Conservation (phyloP, 2,113 vertebrate species). For the Microtus oregoni region DNA sequence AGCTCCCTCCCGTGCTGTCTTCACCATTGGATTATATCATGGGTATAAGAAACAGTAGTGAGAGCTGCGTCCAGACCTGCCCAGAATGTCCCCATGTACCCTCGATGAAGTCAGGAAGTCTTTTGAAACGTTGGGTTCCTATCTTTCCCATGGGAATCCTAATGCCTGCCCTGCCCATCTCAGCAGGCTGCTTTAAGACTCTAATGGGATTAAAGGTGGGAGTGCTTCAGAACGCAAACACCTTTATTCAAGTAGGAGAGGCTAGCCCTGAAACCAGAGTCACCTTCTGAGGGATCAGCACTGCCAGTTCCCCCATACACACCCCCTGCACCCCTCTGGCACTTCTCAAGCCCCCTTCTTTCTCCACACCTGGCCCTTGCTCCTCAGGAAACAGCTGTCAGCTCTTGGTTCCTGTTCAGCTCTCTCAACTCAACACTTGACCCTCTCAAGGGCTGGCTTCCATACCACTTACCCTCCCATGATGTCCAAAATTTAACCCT, state of each 20-base stretch:
- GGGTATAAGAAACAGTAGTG: neutral
- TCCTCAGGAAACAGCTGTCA: neutral
- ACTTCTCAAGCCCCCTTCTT: neutral
- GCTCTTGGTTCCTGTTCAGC: neutral
- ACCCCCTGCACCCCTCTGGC: no score
- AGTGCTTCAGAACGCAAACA: constrained; percentile 32
- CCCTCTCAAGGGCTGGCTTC: neutral
- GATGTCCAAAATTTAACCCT: neutral
- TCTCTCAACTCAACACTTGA: neutral
- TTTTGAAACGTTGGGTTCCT: constrained; percentile 21
- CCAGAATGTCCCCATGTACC: neutral
- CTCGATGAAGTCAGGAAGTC: neutral
- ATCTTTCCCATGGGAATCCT: constrained; percentile 46
- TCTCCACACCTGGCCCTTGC: neutral
- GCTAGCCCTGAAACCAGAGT: constrained; percentile 56
- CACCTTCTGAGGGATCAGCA: neutral
- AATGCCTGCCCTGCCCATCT: constrained; percentile 14
- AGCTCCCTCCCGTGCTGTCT: neutral
- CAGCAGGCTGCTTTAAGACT: constrained; percentile 4
- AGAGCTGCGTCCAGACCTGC: neutral
- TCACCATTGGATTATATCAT: rapidly evolving
- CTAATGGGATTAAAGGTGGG: constrained; percentile 67
- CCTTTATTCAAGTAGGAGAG: constrained; percentile 46
- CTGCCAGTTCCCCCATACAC: neutral
- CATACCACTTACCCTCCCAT: neutral